These are phyloP conservation scores for Podargus strigoides DNA, from an alignment of 2,797 vertebrate species.

Conservation along the genomic window DNA sequence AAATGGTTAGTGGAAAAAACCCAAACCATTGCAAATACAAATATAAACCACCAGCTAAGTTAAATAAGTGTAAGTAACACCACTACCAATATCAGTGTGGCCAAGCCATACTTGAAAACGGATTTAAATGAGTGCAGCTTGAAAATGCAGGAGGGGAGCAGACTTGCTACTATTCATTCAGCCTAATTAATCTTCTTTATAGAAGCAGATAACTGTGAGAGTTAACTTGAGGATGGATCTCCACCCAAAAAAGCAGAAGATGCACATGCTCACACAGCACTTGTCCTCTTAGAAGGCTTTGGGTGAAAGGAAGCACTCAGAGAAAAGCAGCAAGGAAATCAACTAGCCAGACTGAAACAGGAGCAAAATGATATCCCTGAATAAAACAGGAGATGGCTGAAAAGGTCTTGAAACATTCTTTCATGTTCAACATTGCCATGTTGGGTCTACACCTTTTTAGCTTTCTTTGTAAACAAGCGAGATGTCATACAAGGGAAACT, in stretches of 20 bases:
- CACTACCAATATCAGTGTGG: background rate
- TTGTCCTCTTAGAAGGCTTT: background rate
- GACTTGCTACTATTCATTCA: background rate
- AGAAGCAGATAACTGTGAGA: too few species aligned
- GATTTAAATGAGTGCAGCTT: background rate
- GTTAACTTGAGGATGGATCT: background rate
- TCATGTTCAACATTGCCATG: too few species aligned
- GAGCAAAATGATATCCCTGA: background rate
- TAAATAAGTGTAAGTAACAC: background rate
- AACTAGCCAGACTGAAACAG: background rate
- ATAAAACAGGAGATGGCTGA: background rate
- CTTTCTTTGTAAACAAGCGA: background rate
- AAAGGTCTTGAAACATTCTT: background rate
- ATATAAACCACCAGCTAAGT: background rate
- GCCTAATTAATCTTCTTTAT: background rate
- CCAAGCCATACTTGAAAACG: background rate
- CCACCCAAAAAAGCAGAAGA: background rate
- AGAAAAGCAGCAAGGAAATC: background rate
- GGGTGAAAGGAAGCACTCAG: background rate
- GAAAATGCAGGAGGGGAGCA: background rate
- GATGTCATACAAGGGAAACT: background rate
- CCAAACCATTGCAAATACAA: background rate
- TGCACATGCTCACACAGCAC: background rate
- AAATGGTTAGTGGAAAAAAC: background rate
- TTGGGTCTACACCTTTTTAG: background rate